phyloP scores from a whole-genome alignment of 92 coral and sea anemone species.

The Zoanthus solanderi region DNA sequence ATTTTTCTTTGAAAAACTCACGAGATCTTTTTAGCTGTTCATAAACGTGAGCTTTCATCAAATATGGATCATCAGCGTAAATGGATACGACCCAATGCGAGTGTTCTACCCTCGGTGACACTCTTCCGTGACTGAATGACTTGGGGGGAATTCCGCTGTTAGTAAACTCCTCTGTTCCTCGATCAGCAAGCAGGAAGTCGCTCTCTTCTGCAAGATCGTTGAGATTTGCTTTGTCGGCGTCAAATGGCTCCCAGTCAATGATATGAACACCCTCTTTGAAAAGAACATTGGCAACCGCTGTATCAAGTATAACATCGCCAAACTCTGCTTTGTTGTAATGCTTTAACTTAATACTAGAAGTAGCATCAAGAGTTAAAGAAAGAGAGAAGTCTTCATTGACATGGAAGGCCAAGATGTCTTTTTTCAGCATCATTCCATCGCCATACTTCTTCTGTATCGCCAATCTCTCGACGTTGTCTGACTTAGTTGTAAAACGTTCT shows the following conservation, averaged over 20 bases:
- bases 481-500: slow-evolving; percentile 97
- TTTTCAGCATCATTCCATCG: slow-evolving; percentile 82
- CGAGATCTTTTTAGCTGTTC: slow-evolving; percentile 80
- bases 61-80: slow-evolving; percentile 82
- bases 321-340: slow-evolving; percentile 69
- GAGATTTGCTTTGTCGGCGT: slow-evolving; percentile 78
- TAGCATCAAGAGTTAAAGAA: slow-evolving; percentile 41
- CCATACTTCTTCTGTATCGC: slow-evolving; percentile 92
- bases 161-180: slow-evolving; percentile 73
- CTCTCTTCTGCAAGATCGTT: slow-evolving; percentile 75
- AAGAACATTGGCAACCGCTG: slow-evolving; percentile 74
- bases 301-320: slow-evolving; percentile 63
- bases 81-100: slow-evolving; percentile 93
- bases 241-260: slow-evolving; percentile 97
- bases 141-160: slow-evolving; percentile 62
- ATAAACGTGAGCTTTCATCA: slow-evolving; percentile 82
- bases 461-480: slow-evolving; percentile 91
- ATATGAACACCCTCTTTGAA: slow-evolving; percentile 80
- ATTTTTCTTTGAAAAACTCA: slow-evolving; percentile 60
- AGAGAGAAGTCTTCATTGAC: slow-evolving; percentile 58
- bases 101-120: slow-evolving; percentile 82
- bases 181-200: slow-evolving; percentile 87
- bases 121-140: slow-evolving; percentile 95
- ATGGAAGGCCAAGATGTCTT: slow-evolving; percentile 90
- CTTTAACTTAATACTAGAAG: slow-evolving; percentile 56